Evolutionary conservation across 2,888 invertebrate species (phyloP).

Genomic region (Microplitis deprimator): DNA sequence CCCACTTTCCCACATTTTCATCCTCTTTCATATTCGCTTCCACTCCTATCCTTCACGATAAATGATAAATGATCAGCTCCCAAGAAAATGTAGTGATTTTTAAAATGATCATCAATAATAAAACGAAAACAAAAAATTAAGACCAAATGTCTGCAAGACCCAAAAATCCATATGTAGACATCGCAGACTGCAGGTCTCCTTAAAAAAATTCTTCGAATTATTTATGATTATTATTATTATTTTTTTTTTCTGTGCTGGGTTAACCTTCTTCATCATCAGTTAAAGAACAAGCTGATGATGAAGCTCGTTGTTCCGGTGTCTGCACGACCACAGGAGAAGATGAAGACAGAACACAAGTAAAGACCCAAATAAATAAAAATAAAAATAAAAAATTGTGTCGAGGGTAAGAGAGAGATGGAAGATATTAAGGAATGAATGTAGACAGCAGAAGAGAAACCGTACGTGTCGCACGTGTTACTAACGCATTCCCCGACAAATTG

Average conservation of each 20-base stretch:
- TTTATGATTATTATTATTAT: constrained; percentile 16
- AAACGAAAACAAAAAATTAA: not conserved
- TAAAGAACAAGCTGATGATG: constrained; percentile 31
- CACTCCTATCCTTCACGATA: not conserved
- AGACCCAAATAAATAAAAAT: not conserved
- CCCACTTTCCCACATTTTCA: not conserved
- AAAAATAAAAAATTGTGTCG: not conserved
- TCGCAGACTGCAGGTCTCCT: constrained; percentile 42
- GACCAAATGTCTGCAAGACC: constrained; percentile 42
- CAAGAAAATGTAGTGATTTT: constrained; percentile 40
- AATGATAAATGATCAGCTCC: not conserved
- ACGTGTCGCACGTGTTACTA: constrained; percentile 65
- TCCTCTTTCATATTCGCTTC: not conserved
- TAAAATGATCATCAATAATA: constrained; percentile 30
- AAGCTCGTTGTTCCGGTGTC: constrained; percentile 36
- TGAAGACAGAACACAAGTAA: constrained; percentile 21
- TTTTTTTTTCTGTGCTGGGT: constrained; percentile 36
- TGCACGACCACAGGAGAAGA: constrained; percentile 36
- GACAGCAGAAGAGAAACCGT: constrained; percentile 45
- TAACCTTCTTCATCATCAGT: constrained; percentile 33
- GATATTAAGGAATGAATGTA: constrained; percentile 13
- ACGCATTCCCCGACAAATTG: constrained; percentile 71
- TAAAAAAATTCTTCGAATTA: not conserved
- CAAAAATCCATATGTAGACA: constrained; percentile 34
- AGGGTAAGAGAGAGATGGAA: not conserved